Conservation (phyloP, 2,888 invertebrate genomes). For the Cephalotes varians region DNA sequence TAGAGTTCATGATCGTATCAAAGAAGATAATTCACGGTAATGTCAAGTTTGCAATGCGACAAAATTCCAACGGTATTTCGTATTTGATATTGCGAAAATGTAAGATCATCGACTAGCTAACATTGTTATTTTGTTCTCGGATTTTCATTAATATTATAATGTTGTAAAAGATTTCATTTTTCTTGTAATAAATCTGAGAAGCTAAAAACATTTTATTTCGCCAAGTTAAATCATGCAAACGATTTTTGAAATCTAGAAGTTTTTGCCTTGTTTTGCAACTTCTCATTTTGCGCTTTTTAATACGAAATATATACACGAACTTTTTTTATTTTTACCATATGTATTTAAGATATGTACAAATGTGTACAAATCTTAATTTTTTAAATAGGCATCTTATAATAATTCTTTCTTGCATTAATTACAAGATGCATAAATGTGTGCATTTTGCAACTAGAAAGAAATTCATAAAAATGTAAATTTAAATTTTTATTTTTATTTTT, state of each 20-base stretch:
- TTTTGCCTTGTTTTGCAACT: neutral
- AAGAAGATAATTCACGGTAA: neutral
- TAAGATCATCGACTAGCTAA: neutral
- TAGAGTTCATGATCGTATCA: neutral
- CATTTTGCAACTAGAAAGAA: neutral
- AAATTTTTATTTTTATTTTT: neutral
- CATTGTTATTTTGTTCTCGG: neutral
- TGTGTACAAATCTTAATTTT: neutral
- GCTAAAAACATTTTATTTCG: neutral
- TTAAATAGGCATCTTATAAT: neutral
- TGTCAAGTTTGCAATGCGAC: neutral
- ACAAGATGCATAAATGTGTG: neutral
- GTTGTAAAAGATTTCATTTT: neutral
- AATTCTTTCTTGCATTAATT: neutral
- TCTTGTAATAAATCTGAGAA: neutral
- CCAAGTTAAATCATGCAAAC: constrained; percentile 1
- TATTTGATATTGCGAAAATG: neutral
- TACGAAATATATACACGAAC: neutral
- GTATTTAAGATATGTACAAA: neutral
- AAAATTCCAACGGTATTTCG: neutral
- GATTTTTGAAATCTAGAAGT: neutral
- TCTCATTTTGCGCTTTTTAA: neutral
- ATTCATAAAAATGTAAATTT: neutral
- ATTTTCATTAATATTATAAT: constrained; percentile 1
- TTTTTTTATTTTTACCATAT: neutral